A percentile compares a stretch with the other conserved stretches of the same genome.
These are phyloP conservation scores for Pseudomyrmex dendroicus DNA, from an alignment of 1,140 invertebrate genomes.

Conservation along the genomic window DNA sequence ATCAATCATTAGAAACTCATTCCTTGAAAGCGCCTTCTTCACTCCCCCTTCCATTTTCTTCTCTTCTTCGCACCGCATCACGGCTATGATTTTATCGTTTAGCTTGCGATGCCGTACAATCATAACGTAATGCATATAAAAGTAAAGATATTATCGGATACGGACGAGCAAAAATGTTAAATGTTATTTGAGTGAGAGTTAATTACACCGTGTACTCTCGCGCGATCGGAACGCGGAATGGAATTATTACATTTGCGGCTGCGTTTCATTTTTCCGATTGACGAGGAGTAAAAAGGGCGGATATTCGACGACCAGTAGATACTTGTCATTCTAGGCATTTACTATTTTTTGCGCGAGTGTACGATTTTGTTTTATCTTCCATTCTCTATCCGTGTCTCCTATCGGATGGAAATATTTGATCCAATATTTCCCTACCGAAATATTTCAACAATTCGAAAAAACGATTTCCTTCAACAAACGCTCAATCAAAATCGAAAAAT, in stretches of 20 bases:
- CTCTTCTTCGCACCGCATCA: neutral
- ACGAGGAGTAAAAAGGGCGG: constrained; percentile 41
- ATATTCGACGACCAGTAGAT: constrained; percentile 33
- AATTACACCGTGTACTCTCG: constrained; percentile 43
- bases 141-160: constrained; percentile 36
- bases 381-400: neutral
- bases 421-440: constrained; percentile 34
- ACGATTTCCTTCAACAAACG: neutral
- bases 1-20: constrained; percentile 73
- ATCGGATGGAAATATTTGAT: constrained; percentile 39
- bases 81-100: constrained; percentile 65
- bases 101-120: constrained; percentile 30
- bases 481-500: neutral
- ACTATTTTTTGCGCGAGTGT: constrained; percentile 29
- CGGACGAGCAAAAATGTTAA: constrained; percentile 41
- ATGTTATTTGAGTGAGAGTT: constrained; percentile 58
- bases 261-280: constrained; percentile 57
- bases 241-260: constrained; percentile 54
- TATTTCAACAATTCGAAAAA: constrained; percentile 25
- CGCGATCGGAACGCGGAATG: constrained; percentile 44
- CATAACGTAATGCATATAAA: constrained; percentile 24
- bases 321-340: constrained; percentile 51
- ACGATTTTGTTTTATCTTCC: constrained; percentile 30
- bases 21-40: constrained; percentile 60
- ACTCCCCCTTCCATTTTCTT: neutral